These are phyloP conservation scores for Nicator chloris DNA, from an alignment of 2,113 vertebrate species.

Conservation along the genomic window DNA sequence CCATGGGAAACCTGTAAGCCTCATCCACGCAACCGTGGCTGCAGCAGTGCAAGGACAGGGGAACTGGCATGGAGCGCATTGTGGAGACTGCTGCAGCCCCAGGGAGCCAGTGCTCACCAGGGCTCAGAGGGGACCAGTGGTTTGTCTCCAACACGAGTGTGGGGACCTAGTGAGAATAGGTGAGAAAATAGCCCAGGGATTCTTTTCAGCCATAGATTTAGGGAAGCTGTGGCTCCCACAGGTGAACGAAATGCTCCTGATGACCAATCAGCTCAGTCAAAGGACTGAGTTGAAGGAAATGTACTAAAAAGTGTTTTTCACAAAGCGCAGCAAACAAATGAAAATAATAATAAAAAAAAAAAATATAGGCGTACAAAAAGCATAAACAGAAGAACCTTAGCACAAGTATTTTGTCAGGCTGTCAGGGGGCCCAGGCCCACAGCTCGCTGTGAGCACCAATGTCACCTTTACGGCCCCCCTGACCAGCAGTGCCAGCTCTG, in stretches of 20 bases:
- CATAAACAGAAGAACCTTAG: background rate
- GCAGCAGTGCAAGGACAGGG: background rate
- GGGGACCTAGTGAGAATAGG: background rate
- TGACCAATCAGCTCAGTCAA: background rate
- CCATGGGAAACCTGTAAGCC: background rate
- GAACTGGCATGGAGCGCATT: rapidly evolving
- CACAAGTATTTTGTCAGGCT: background rate
- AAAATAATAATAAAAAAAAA: background rate
- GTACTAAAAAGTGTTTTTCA: background rate
- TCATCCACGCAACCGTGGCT: rapidly evolving
- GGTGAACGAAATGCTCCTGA: rapidly evolving
- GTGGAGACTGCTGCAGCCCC: background rate
- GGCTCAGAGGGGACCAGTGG: background rate
- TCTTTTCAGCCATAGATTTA: rapidly evolving
- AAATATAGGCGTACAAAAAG: background rate
- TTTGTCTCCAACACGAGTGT: rapidly evolving
- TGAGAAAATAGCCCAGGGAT: background rate
- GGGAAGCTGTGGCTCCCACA: background rate
- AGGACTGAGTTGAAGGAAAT: background rate
- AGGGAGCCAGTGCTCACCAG: rapidly evolving
- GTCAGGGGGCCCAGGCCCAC: rapidly evolving
- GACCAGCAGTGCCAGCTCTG: rapidly evolving
- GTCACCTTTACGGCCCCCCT: background rate
- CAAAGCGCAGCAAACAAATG: background rate
- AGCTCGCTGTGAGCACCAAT: rapidly evolving